Evolutionary conservation across 2,888 invertebrate species (phyloP).

Genomic region (Cryptocheilus praepositus): DNA sequence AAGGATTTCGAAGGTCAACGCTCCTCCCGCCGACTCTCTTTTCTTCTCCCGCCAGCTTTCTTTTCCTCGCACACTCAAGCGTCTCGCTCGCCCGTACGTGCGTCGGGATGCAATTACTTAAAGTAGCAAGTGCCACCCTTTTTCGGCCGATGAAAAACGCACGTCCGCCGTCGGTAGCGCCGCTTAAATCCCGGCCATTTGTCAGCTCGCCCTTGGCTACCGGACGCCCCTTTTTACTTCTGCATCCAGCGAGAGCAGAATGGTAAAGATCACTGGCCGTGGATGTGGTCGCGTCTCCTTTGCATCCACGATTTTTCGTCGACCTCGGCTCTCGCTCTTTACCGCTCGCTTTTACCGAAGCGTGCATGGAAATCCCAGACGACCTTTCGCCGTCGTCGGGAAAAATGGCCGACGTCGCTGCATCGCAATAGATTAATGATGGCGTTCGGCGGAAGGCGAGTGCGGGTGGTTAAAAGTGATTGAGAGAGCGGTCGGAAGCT

Average conservation of each 20-base stretch:
- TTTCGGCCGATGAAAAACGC: slow-evolving; percentile 61
- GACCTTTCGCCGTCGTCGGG: too few relatives aligned
- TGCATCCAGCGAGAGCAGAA: slow-evolving; percentile 35
- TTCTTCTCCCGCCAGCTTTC: slow-evolving; percentile 7
- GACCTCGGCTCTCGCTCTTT: not conserved
- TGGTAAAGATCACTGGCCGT: slow-evolving; percentile 34
- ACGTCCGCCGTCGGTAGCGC: slow-evolving; percentile 51
- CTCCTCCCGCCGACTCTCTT: too few relatives aligned
- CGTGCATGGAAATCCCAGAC: too few relatives aligned
- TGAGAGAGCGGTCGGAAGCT: too few relatives aligned
- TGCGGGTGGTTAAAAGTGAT: too few relatives aligned
- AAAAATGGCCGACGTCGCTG: too few relatives aligned
- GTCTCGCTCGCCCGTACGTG: slow-evolving; percentile 17
- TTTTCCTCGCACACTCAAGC: slow-evolving; percentile 11
- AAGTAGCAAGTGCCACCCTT: slow-evolving; percentile 49
- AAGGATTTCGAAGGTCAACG: too few relatives aligned
- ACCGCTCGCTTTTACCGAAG: not conserved
- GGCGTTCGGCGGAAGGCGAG: too few relatives aligned
- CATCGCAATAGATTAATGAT: too few relatives aligned
- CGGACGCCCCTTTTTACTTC: slow-evolving; percentile 27
- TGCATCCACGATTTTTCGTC: slow-evolving; percentile 20
- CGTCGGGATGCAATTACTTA: slow-evolving; percentile 64
- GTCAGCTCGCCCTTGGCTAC: slow-evolving; percentile 52
- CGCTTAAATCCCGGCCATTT: slow-evolving; percentile 62
- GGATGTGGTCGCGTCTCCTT: slow-evolving; percentile 2